A percentile compares a stretch with the other conserved stretches of the same genome.
Evolutionary conservation across 2,797 vertebrate species (phyloP).

Genomic region (Rhincodon typus): DNA sequence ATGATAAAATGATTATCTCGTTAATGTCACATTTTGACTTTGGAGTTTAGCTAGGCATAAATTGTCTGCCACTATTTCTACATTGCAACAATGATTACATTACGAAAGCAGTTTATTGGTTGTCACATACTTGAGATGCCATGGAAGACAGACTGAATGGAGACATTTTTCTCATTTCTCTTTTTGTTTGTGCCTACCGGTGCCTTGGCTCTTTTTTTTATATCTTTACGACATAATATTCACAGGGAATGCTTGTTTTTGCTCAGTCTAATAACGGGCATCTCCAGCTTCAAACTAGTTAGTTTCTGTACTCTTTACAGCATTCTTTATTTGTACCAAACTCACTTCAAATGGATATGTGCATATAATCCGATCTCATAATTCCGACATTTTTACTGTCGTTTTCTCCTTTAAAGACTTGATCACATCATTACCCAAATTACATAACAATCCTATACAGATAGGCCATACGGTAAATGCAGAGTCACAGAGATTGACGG

Average conservation of each 20-base stretch:
- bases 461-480: too few relatives aligned
- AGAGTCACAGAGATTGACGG: too few relatives aligned
- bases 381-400: not conserved
- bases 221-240: not conserved
- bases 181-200: not conserved
- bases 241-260: not conserved
- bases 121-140: not conserved
- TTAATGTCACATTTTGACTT: not conserved
- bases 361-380: not conserved
- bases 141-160: not conserved
- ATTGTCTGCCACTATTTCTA: not conserved
- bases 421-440: not conserved
- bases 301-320: not conserved
- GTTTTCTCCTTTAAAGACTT: slow-evolving; percentile 8
- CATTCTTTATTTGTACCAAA: not conserved
- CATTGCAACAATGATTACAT: not conserved
- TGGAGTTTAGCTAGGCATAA: not conserved
- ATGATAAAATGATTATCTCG: not conserved
- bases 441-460: not conserved
- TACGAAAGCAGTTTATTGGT: not conserved
- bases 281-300: not conserved
- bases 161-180: not conserved
- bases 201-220: not conserved
- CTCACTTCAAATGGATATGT: slow-evolving; percentile 3
- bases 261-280: not conserved